Evolutionary conservation across 2,888 invertebrate species (phyloP).

Genomic region (Eumacrocentrus americanus): DNA sequence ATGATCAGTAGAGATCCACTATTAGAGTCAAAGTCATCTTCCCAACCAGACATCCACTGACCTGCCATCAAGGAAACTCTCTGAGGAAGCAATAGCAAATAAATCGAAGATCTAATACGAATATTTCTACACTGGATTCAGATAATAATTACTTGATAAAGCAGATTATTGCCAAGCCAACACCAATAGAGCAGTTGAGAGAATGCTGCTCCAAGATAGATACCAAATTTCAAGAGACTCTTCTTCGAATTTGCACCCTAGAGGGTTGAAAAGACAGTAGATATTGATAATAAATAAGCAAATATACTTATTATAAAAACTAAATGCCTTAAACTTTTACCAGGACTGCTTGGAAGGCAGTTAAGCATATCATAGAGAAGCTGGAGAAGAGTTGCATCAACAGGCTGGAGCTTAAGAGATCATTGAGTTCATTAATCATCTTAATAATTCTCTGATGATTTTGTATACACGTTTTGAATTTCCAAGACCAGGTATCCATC

Average conservation of each 20-base stretch:
- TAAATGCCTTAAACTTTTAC: conserved; percentile 30
- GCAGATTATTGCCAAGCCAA: conserved; percentile 48
- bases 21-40: conserved; percentile 29
- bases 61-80: conserved; percentile 31
- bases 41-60: conserved; percentile 48
- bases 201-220: conserved; percentile 45
- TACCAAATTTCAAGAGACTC: conserved; percentile 41
- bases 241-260: conserved; percentile 44
- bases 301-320: not conserved
- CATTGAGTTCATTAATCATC: conserved; percentile 43
- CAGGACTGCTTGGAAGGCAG: conserved; percentile 51
- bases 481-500: conserved; percentile 29
- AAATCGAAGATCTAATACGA: not conserved
- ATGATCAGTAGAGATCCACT: conserved; percentile 36
- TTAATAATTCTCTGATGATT: conserved; percentile 45
- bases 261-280: not conserved
- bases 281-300: not conserved
- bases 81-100: conserved; percentile 8
- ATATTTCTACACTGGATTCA: not conserved
- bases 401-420: conserved; percentile 43
- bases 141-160: conserved; percentile 39
- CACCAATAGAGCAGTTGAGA: conserved; percentile 47
- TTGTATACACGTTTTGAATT: conserved; percentile 39
- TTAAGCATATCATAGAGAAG: conserved; percentile 51
- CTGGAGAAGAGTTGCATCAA: conserved; percentile 52